phyloP scores from a whole-genome alignment of 2,888 invertebrate species.

The Agrenia bidenticulata region DNA sequence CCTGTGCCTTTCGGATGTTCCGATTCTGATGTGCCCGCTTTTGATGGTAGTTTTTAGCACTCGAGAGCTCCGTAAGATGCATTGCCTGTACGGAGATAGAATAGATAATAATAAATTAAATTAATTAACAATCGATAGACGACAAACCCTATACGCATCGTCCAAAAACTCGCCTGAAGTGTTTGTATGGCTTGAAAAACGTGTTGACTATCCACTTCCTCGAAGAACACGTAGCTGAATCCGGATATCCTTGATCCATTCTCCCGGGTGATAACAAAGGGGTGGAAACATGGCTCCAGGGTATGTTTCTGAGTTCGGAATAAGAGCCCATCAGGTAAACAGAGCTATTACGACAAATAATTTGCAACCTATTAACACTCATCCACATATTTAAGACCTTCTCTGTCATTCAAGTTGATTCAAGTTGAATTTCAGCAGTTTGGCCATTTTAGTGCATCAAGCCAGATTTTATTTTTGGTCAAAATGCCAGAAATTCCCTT shows the following conservation, averaged over 20 bases:
- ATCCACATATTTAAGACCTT: too few relatives aligned
- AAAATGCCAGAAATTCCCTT: too few relatives aligned
- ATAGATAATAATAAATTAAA: neutral
- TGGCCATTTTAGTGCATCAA: too few relatives aligned
- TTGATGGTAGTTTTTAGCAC: constrained; percentile 63
- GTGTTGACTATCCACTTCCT: constrained; percentile 87
- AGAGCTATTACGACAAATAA: too few relatives aligned
- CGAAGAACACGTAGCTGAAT: constrained; percentile 91
- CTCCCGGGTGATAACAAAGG: constrained; percentile 94
- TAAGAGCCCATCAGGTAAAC: constrained; percentile 88
- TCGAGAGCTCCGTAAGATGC: constrained; percentile 85
- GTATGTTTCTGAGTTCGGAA: constrained; percentile 93
- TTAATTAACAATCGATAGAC: neutral
- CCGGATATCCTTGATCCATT: constrained; percentile 95
- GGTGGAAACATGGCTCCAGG: constrained; percentile 84
- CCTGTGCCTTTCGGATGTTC: constrained; percentile 48
- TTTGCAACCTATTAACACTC: too few relatives aligned
- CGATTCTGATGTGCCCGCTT: constrained; percentile 50
- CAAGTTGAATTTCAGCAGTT: too few relatives aligned
- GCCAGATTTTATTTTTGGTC: too few relatives aligned
- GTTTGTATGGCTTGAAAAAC: constrained; percentile 96
- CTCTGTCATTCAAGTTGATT: too few relatives aligned
- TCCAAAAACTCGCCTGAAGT: constrained; percentile 68
- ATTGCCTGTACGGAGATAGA: constrained; percentile 68
- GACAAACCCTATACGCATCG: neutral